Evolutionary conservation across 1,140 invertebrate species (phyloP).

Genomic region (Heliconius hermathena): DNA sequence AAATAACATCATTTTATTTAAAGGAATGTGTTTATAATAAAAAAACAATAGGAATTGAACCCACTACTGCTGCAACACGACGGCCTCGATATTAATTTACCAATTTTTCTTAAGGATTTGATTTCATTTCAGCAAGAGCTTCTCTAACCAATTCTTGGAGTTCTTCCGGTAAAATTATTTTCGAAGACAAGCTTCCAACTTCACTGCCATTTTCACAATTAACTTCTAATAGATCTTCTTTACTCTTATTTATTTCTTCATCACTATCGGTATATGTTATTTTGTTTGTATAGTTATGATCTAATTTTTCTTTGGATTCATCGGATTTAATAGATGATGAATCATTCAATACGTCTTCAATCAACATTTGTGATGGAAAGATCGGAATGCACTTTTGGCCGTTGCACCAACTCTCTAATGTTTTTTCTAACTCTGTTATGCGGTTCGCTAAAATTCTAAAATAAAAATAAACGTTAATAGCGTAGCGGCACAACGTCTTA

Average conservation of each 20-base stretch:
- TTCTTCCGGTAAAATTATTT: constrained; percentile 69
- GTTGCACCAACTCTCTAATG: constrained; percentile 75
- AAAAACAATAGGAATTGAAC: no score
- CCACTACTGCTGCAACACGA: no score
- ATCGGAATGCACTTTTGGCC: constrained; percentile 73
- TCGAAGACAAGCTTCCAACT: constrained; percentile 46
- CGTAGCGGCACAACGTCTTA: not conserved
- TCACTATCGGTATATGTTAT: constrained; percentile 59
- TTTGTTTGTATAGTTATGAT: constrained; percentile 40
- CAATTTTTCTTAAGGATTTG: constrained; percentile 13
- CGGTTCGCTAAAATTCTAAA: constrained; percentile 75
- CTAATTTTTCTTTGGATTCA: constrained; percentile 59
- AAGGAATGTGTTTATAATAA: no score
- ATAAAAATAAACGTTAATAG: constrained; percentile 10
- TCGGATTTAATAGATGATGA: constrained; percentile 66
- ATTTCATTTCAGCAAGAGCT: constrained; percentile 72
- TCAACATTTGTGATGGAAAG: constrained; percentile 78
- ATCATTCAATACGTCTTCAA: constrained; percentile 71
- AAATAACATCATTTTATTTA: no score
- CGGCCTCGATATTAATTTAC: no score
- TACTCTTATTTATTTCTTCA: constrained; percentile 46
- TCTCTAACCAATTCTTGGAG: constrained; percentile 75
- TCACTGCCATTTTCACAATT: constrained; percentile 44
- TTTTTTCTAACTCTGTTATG: constrained; percentile 77
- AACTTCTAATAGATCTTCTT: constrained; percentile 37